phyloP scores from a whole-genome alignment of 1,140 invertebrate genomes.

The Ostrea edulis region DNA sequence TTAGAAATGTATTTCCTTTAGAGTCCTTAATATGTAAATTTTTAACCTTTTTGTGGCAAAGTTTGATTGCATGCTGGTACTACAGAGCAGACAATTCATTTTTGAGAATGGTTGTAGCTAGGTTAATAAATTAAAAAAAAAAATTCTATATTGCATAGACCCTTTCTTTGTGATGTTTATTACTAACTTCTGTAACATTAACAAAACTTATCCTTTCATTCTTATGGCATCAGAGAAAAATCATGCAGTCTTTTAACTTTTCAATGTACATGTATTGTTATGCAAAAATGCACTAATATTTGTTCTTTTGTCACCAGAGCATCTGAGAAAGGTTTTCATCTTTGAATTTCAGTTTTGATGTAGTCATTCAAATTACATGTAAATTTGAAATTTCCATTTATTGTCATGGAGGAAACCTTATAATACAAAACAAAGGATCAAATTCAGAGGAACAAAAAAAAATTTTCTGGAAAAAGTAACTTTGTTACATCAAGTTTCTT shows the following conservation, averaged over 20 bases:
- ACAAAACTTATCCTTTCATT: background rate
- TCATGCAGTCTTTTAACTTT: conserved; percentile 37
- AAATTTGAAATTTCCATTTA: too few relatives aligned
- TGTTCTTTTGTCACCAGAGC: conserved; percentile 22
- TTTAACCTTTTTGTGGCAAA: background rate
- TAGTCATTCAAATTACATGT: too few relatives aligned
- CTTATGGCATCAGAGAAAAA: background rate
- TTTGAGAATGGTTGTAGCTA: background rate
- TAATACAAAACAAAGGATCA: too few relatives aligned
- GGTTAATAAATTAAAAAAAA: background rate
- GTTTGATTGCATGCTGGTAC: background rate
- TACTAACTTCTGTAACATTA: background rate
- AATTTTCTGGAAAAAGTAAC: too few relatives aligned
- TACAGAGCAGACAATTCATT: background rate
- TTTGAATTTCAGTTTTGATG: background rate
- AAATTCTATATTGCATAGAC: too few relatives aligned
- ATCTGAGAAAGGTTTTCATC: conserved; percentile 9
- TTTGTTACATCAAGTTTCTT: too few relatives aligned
- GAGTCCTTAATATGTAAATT: background rate
- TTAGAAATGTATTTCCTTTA: background rate
- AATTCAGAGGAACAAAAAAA: too few relatives aligned
- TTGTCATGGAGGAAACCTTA: too few relatives aligned
- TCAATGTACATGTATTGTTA: conserved; percentile 38
- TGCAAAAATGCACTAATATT: conserved; percentile 28
- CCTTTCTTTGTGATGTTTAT: too few relatives aligned